Base-by-base conservation (phyloP, 2,888 invertebrate species). In the Clusia tigrina region DNA sequence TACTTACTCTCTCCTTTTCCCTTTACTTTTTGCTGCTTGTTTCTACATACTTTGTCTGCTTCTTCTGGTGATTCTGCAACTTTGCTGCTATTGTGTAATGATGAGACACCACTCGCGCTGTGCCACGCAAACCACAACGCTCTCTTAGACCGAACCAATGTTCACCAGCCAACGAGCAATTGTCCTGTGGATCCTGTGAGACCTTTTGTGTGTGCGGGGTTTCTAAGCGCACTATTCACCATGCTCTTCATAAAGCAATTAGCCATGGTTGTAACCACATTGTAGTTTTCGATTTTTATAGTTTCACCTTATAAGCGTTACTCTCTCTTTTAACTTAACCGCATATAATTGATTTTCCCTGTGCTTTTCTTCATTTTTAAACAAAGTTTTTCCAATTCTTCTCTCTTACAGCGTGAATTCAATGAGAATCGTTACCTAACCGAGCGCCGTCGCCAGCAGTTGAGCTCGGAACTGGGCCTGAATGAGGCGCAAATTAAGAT, bases 401-500 rank as follows among this genome's bases (percentile, higher is more conserved):
- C 42, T 62, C 52, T 26, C 54, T 75, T 78, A 58, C 84, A 89
- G 88, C 90, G 92, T 82, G 97, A 98, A 85, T 98, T 98, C 84
- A 89, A 91, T 25, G 94, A 95, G 82, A 95, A 94, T 86, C 90
- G 93, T 73, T 93, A 98, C 86, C 88, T 98, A 74, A 97, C 96
- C 1, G 98, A 98, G 83, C 88, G 93, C 65, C 86, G 97, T 70
- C 88, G 98, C 52, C 95, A 95, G 81, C 91, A 94, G 69, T 86
- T 98, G 66, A 96, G 96, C n/a, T 88, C 90, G 2, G 96, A 96
- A 77, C 86, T 98, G 64, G 93, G 94, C 1, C 87, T 98, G 65
- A 96, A 97, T 74, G 98, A 98, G 83, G 95, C 96, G 0, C 98
- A 98, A 85, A 98, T 95, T 81, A 96, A 96, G 87, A 96, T 96